These are phyloP conservation scores for Margarornis squamiger DNA, from an alignment of 2,797 vertebrate species.

Conservation along the genomic window DNA sequence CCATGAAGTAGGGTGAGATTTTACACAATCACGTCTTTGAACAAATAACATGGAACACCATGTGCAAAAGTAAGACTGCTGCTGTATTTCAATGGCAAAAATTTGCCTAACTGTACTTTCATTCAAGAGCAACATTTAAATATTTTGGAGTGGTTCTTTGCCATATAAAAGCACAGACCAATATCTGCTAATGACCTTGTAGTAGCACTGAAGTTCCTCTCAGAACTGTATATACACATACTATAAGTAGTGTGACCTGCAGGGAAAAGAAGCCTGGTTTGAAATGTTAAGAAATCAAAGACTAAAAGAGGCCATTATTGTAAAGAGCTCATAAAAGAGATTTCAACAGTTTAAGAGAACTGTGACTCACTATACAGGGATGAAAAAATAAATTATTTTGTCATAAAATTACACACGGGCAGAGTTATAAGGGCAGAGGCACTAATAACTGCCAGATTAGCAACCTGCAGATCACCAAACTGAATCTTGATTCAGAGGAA, in stretches of 20 bases:
- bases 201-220: background rate
- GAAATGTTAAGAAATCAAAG: background rate
- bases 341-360: background rate
- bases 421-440: background rate
- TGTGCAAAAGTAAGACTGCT: background rate
- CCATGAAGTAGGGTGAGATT: background rate
- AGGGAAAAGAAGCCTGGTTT: background rate
- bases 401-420: background rate
- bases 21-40: background rate
- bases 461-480: background rate
- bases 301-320: background rate
- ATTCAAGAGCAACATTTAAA: background rate
- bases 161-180: background rate
- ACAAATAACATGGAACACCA: background rate
- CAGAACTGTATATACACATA: background rate
- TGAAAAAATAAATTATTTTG: background rate
- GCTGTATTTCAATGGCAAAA: background rate
- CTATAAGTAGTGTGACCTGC: background rate
- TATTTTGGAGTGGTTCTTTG: background rate
- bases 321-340: background rate
- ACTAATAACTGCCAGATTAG: constrained; percentile 1
- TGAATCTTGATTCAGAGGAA: constrained; percentile 1
- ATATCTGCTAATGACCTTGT: background rate
- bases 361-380: background rate
- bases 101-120: background rate